These are phyloP conservation scores for Triops longicaudatus DNA, from an alignment of 1,140 invertebrate species.

Conservation along the genomic window DNA sequence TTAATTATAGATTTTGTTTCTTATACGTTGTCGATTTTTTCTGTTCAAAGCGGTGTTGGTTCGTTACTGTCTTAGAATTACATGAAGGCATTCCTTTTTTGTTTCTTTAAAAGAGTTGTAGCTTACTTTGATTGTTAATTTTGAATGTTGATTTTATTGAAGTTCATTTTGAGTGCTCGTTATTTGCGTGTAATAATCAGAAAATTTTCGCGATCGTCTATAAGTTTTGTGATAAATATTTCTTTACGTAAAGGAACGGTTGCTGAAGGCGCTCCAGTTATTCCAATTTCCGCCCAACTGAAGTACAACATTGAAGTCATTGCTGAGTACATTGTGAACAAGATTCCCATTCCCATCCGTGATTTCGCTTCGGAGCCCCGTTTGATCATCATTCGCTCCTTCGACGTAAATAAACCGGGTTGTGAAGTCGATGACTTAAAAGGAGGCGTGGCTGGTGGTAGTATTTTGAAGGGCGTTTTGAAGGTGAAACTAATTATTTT, in stretches of 20 bases:
- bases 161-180: too few species aligned
- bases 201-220: too few species aligned
- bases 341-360: slow-evolving; percentile 89
- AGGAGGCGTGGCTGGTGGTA: slow-evolving; percentile 97
- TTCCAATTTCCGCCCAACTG: slow-evolving; percentile 97
- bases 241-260: slow-evolving; percentile 61
- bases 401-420: slow-evolving; percentile 99
- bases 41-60: too few species aligned
- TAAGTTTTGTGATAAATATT: too few species aligned
- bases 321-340: slow-evolving; percentile 96
- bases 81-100: too few species aligned
- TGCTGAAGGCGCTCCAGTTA: slow-evolving; percentile 94
- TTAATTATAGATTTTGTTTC: too few species aligned
- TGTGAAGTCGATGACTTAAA: slow-evolving; percentile 97
- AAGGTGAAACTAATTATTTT: slow-evolving; percentile 52
- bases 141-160: too few species aligned
- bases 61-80: too few species aligned
- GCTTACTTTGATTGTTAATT: too few species aligned
- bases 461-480: slow-evolving; percentile 89
- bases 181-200: too few species aligned
- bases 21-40: too few species aligned
- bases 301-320: slow-evolving; percentile 99
- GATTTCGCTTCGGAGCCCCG: slow-evolving; percentile 94
- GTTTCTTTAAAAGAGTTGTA: too few species aligned
- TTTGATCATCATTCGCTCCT: slow-evolving; percentile 96